Base-by-base conservation (phyloP, 2,797 vertebrate genomes). In the Amazonetta brasiliensis region DNA sequence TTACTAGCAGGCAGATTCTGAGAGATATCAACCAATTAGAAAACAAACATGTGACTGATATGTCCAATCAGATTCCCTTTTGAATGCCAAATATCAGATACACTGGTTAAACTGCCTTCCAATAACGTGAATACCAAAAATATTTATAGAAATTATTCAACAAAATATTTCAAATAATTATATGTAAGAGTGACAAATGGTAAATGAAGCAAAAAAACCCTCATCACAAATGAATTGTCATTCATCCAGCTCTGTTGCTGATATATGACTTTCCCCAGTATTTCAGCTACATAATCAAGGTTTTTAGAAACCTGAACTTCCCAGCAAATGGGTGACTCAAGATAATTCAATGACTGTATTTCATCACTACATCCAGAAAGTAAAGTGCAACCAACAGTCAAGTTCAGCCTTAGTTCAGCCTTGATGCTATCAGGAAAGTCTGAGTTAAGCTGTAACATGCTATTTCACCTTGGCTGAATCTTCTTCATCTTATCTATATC, bases 391-490 rank as follows among this genome's bases (percentile, higher is more conserved):
- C 74, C 89, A 87, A 93, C 52, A 92, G 87, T 78, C 89, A 94
- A 91, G 96, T 97, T 96, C 94, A 92, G 48, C 73, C 75, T 87
- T 94, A 91, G 96, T 97, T 96, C 94, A 92, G 48, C 73, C 75
- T 87, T 94, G 92, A 97, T 97, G 67, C 41, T 94, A 95, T 97
- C 92, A 95, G 87, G 50, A 68, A 89, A 86, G 66, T 83, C 89
- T 94, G 82, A 97, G 63, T 94, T 97, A 97, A 97, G 80, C 88
- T 96, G 84, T 84, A 94, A 87, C 81, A 88, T 69, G 44, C 72
- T 89, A 83, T 96, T 94, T 95, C 80, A 78, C 95, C 92, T 95
- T 92, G 85, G 58, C 60, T 94, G 64, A 94, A 93, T 94, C 93
- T 84, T 95, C 88, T 68, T 77, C 87, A 92, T 78, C 93, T 96